phyloP scores from a whole-genome alignment of 1,140 invertebrate genomes.

The Bacillus rossius region DNA sequence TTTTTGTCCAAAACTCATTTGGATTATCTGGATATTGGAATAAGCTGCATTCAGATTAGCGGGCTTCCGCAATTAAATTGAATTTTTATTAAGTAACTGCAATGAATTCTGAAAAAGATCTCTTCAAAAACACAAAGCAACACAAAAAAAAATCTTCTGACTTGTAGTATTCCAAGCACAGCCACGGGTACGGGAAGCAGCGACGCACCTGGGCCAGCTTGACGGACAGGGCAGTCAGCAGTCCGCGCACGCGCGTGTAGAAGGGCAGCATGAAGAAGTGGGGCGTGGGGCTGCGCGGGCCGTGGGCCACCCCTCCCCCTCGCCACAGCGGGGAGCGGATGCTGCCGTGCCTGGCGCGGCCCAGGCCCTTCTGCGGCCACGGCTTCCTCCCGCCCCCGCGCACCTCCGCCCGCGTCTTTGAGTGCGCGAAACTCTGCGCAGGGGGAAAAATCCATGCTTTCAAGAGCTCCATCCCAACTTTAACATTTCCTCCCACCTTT shows the following conservation, averaged over 20 bases:
- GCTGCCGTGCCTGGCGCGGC: conserved; percentile 85
- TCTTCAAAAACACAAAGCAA: too few relatives aligned
- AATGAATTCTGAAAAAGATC: too few relatives aligned
- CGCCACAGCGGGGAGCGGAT: conserved; percentile 75
- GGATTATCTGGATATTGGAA: too few relatives aligned
- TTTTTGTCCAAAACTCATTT: too few relatives aligned
- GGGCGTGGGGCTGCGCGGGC: conserved; percentile 80
- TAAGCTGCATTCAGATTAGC: too few relatives aligned
- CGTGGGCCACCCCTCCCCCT: conserved; percentile 78
- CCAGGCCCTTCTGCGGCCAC: conserved; percentile 93
- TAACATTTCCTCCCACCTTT: too few relatives aligned
- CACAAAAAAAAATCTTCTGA: too few relatives aligned
- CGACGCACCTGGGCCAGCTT: conserved; percentile 74
- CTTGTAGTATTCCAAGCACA: too few relatives aligned
- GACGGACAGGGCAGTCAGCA: conserved; percentile 75
- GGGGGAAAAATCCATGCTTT: conserved; percentile 15
- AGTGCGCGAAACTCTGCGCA: conserved; percentile 56
- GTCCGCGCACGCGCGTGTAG: conserved; percentile 64
- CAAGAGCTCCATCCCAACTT: not conserved
- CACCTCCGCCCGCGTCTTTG: conserved; percentile 75
- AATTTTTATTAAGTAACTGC: too few relatives aligned
- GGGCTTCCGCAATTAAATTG: too few relatives aligned
- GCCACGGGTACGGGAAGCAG: too few relatives aligned
- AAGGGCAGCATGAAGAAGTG: conserved; percentile 92
- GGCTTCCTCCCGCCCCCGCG: conserved; percentile 85